Percentiles rank a stretch among this genome's conserved stretches.
Evolutionary conservation across 2,113 vertebrate species (phyloP).

Genomic region (Cheilinus undulatus): DNA sequence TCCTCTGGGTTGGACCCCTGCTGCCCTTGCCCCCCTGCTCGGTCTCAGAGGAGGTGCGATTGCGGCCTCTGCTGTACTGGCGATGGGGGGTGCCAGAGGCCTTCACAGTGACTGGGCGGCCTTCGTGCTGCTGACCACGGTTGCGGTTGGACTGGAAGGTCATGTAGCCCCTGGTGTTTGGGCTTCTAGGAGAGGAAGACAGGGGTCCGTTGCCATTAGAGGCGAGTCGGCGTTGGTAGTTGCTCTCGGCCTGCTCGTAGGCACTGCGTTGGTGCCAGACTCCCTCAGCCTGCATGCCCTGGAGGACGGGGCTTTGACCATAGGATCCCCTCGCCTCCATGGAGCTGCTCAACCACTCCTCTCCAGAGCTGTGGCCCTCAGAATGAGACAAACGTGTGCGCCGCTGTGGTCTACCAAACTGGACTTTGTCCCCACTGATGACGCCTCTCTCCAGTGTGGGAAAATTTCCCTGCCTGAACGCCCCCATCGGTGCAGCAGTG

Average conservation of each 20-base stretch:
- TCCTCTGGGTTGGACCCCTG: constrained; percentile 57
- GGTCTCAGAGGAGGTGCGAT: constrained; percentile 77
- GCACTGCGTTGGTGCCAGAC: constrained; percentile 62
- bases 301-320: constrained; percentile 50
- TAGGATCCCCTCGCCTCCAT: constrained; percentile 33
- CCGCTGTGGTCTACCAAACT: constrained; percentile 59
- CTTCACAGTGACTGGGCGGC: constrained; percentile 46
- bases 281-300: constrained; percentile 60
- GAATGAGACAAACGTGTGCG: constrained; percentile 65
- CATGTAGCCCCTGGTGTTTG: constrained; percentile 43
- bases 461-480: constrained; percentile 29
- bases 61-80: constrained; percentile 51
- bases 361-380: constrained; percentile 68
- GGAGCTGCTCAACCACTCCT: constrained; percentile 49
- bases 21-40: constrained; percentile 67
- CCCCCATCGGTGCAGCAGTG: constrained; percentile 7
- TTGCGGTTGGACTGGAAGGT: constrained; percentile 65
- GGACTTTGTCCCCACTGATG: constrained; percentile 66
- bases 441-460: constrained; percentile 53
- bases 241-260: constrained; percentile 48
- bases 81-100: constrained; percentile 62
- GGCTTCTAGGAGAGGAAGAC: constrained; percentile 65
- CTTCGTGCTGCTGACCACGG: constrained; percentile 42
- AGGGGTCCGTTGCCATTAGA: constrained; percentile 4
- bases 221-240: constrained; percentile 47